A percentile compares a stretch with the other conserved stretches of the same genome.
Conservation (phyloP, 2,888 invertebrate species). For the Melanchra persicariae region DNA sequence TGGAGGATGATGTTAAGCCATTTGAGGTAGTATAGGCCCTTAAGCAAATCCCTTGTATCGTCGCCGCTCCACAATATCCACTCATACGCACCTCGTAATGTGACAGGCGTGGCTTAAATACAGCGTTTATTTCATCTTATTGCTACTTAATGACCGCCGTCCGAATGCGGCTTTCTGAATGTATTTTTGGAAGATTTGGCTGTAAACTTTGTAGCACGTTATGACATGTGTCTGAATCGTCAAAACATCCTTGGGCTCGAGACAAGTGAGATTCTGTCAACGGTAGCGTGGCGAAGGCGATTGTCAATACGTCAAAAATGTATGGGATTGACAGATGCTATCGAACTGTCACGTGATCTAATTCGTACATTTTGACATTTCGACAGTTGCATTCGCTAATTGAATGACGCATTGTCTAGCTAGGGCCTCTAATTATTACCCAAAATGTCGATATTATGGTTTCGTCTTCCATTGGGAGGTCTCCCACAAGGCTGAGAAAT, state of each 20-base stretch:
- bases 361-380: too few species aligned
- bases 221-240: not conserved
- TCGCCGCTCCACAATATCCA: constrained; percentile 49
- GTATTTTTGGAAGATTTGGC: constrained; percentile 13
- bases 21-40: too few species aligned
- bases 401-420: too few species aligned
- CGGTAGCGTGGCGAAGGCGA: too few species aligned
- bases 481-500: too few species aligned
- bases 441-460: not conserved
- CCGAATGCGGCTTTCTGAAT: constrained; percentile 6
- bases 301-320: too few species aligned
- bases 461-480: not conserved
- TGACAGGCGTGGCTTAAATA: constrained; percentile 60
- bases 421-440: too few species aligned
- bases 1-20: too few species aligned
- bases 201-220: not conserved
- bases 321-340: too few species aligned
- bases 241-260: not conserved
- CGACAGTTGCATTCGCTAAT: too few species aligned
- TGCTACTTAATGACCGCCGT: constrained; percentile 39
- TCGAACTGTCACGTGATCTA: too few species aligned
- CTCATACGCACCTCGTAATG: constrained; percentile 56
- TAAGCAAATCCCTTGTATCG: constrained; percentile 54
- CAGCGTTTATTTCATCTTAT: constrained; percentile 57
- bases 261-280: too few species aligned